Evolutionary conservation across 2,113 vertebrate genomes (phyloP).

Genomic region (Hypanus sabinus): DNA sequence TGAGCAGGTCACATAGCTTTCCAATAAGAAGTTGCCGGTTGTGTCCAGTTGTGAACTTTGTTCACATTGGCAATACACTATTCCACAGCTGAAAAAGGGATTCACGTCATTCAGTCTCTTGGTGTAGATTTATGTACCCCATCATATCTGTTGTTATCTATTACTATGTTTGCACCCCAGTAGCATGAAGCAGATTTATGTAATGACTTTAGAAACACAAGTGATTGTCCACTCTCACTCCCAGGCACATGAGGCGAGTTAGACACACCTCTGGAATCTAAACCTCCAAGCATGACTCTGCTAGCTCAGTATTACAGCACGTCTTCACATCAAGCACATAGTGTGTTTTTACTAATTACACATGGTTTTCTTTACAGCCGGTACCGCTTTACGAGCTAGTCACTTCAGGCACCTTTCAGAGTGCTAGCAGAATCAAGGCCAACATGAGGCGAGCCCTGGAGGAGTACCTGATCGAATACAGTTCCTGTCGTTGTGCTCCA

Average conservation of each 20-base stretch:
- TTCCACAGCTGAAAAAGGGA: not conserved
- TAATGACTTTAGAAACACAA: not conserved
- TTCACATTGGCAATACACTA: not conserved
- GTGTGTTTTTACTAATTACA: not conserved
- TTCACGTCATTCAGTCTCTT: not conserved
- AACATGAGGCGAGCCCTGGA: constrained; percentile 71
- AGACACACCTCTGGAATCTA: not conserved
- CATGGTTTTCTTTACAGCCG: constrained; percentile 51
- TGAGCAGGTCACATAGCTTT: no score
- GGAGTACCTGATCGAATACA: constrained; percentile 70
- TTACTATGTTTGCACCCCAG: not conserved
- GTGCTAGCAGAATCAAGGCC: constrained; percentile 56
- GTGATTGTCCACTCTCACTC: not conserved
- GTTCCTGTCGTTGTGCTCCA: constrained; percentile 70
- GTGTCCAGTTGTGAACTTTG: not conserved
- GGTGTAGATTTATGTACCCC: not conserved
- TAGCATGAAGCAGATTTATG: not conserved
- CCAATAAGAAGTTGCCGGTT: not conserved
- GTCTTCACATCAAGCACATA: not conserved
- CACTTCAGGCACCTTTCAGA: constrained; percentile 60
- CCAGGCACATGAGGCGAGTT: not conserved
- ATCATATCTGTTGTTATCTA: not conserved
- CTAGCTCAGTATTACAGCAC: not conserved
- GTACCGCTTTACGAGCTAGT: constrained; percentile 75
- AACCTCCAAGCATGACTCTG: not conserved